Conservation (phyloP, 2,113 vertebrate genomes). For the western clawed frog (Xenopus tropicalis) region UCB_Xtro_10.0 CM004448.2:39607501-39608000, state of each 20-base stretch:
- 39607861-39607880: no score
- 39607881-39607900: no score
- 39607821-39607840: conserved; percentile 33
- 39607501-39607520: conserved; percentile 93
- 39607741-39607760: conserved; percentile 76
- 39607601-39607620: conserved; percentile 86
- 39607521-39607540: conserved; percentile 98
- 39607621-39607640: conserved; percentile 80
- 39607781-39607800: conserved; percentile 71
- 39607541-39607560: conserved; percentile 97
- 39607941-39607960: no score
- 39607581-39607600: conserved; percentile 92
- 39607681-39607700: conserved; percentile 78
- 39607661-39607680: conserved; percentile 72
- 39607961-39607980: no score
- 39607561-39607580: conserved; percentile 97
- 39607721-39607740: conserved; percentile 72
- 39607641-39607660: conserved; percentile 75
- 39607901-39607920: no score
- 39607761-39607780: conserved; percentile 79
- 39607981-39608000: no score
- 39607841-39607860: no score
- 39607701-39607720: conserved; percentile 76
- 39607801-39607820: conserved; percentile 65
- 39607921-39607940: no score